phyloP scores from a whole-genome alignment of 2,888 invertebrate species.

The Lapara coniferarum region DNA sequence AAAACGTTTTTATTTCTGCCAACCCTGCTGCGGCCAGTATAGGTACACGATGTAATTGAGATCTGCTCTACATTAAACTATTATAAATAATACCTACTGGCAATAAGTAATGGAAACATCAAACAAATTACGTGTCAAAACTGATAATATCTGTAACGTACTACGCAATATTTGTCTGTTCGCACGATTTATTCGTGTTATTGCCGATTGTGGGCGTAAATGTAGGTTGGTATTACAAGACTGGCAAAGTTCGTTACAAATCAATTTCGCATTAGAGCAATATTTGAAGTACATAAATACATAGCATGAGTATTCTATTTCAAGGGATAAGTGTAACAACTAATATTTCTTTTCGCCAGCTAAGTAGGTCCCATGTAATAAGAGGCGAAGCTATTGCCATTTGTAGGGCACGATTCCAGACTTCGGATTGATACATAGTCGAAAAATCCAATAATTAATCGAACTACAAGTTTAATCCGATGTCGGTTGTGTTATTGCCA shows the following conservation, averaged over 20 bases:
- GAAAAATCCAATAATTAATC: too few relatives aligned
- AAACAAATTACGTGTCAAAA: conserved; percentile 9
- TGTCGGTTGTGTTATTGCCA: too few relatives aligned
- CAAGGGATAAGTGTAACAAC: too few relatives aligned
- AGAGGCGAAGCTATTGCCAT: too few relatives aligned
- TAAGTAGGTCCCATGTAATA: too few relatives aligned
- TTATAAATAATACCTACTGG: conserved; percentile 28
- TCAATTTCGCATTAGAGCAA: neutral
- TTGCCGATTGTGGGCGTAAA: neutral
- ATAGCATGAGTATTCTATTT: too few relatives aligned
- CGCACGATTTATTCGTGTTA: conserved; percentile 6
- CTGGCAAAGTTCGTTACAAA: neutral
- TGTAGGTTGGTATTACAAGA: neutral
- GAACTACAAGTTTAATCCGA: too few relatives aligned
- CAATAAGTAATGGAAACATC: conserved; percentile 27
- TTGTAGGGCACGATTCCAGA: too few relatives aligned
- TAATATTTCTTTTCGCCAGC: too few relatives aligned
- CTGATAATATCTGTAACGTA: conserved; percentile 13
- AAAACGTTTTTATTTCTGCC: neutral
- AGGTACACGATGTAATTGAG: conserved; percentile 25
- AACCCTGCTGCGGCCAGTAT: conserved; percentile 1
- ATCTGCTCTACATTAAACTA: conserved; percentile 25
- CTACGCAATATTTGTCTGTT: conserved; percentile 11
- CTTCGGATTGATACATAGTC: too few relatives aligned
- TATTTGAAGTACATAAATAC: too few relatives aligned